phyloP scores from a whole-genome alignment of 2,797 vertebrate genomes.

The Gymnocypris eckloni region DNA sequence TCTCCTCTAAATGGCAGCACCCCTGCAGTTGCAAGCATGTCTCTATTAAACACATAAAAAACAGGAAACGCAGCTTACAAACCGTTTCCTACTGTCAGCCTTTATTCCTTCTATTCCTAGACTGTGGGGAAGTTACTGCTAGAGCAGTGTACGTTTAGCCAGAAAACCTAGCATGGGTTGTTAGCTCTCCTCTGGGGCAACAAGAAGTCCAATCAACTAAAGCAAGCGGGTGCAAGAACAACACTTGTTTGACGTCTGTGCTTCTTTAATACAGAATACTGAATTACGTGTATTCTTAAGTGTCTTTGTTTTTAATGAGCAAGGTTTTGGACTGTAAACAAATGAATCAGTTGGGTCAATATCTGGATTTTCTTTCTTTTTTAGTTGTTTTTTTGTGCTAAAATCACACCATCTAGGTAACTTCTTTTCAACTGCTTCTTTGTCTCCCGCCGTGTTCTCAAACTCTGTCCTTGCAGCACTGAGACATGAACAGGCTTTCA shows the following conservation, averaged over 20 bases:
- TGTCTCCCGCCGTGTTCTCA: neutral
- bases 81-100: slow-evolving; percentile 30
- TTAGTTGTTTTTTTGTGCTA: neutral
- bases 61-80: slow-evolving; percentile 14
- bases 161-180: slow-evolving; percentile 44
- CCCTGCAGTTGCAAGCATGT: neutral
- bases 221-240: slow-evolving; percentile 24
- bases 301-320: neutral
- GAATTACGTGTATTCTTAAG: neutral
- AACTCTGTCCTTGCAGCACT: neutral
- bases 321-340: neutral
- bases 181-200: slow-evolving; percentile 44
- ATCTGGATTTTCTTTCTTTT: neutral
- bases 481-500: neutral
- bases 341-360: neutral
- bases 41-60: neutral
- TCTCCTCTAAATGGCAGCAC: neutral
- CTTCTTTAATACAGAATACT: neutral
- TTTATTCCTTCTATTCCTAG: slow-evolving; percentile 47
- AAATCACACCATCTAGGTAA: neutral
- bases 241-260: slow-evolving; percentile 29
- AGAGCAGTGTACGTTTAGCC: slow-evolving; percentile 32
- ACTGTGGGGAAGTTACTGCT: slow-evolving; percentile 23
- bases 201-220: slow-evolving; percentile 47
- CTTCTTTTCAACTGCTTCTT: no score